A percentile compares a stretch with the other conserved stretches of the same genome.
phyloP scores from a whole-genome alignment of 2,888 invertebrate genomes.

The Trissolcus japonicus region DNA sequence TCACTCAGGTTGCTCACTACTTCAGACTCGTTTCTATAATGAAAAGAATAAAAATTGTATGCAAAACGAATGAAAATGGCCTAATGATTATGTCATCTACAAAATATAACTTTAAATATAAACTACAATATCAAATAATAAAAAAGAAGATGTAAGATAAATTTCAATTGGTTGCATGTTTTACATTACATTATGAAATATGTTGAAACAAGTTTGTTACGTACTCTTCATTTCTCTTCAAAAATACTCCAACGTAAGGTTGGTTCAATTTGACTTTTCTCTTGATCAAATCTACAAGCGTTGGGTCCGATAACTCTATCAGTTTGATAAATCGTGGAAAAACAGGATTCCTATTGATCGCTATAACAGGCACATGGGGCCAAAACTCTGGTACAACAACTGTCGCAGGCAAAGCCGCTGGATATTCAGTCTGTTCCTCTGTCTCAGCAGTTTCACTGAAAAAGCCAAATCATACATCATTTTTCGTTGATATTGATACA shows the following conservation, averaged over 20 bases:
- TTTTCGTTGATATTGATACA: not conserved
- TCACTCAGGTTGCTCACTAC: conserved; percentile 90
- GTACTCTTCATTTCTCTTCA: conserved; percentile 92
- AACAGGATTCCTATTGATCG: conserved; percentile 94
- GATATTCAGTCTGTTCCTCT: conserved; percentile 68
- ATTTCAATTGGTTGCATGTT: not conserved
- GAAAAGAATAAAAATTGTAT: not conserved
- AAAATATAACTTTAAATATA: not conserved
- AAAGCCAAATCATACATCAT: not conserved
- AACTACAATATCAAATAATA: not conserved
- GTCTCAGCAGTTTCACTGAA: conserved; percentile 57
- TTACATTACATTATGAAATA: not conserved
- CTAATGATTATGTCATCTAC: not conserved
- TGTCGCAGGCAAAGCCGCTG: conserved; percentile 84
- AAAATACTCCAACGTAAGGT: conserved; percentile 97
- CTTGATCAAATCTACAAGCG: conserved; percentile 91
- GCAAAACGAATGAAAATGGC: too few species aligned
- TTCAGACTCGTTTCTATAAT: conserved; percentile 85
- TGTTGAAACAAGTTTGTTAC: conserved; percentile 56
- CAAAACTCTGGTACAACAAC: conserved; percentile 96
- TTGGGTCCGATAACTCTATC: conserved; percentile 93
- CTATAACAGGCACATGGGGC: conserved; percentile 97
- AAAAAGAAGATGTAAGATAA: too few species aligned
- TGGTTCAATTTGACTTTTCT: conserved; percentile 96
- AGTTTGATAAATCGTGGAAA: conserved; percentile 99